Evolutionary conservation across 2,888 invertebrate genomes (phyloP), one percentile per base, ranked within the genome.

Genomic region (Dicranocentrus wangi): DNA sequence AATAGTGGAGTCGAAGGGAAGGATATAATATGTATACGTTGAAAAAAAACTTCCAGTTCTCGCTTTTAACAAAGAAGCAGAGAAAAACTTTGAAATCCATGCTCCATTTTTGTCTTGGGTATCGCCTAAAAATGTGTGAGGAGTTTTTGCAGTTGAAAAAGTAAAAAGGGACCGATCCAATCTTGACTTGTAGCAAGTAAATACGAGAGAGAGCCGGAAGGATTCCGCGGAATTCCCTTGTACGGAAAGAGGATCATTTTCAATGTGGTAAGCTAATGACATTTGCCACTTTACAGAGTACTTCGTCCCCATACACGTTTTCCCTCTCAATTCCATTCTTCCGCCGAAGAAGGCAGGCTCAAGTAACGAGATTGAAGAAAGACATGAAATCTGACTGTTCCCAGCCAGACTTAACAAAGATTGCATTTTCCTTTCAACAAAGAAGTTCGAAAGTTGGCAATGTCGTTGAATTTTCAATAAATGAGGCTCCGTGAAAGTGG

Each of bases 381-480:
- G 17, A 17, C 51, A n/a, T n/a, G 7, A 51, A 51, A n/a, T 39
- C 3, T n/a, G 51, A n/a, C 51, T 51, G 10, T n/a, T 27, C 15
- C 58, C 2, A 25, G 58, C 10, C 10, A 25, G 58, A 72, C 19
- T 17, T 51, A 51, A 19, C 70, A 70, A 60, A 60, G 70, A 70
- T 47, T 72, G 61, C 61, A 61, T 21, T 58, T 61, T 72, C 19
- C 61, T 61, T 61, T 61, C 43, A 71, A 2, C 43, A 60, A 25
- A 47, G 39, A 43, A 71, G 39, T 60, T 28, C 8, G 63, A 47
- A 72, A 60, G 51, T 51, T 72, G 71, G 43, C 43, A 72, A 61
- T 72, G 72, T 19, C 47, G 72, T 61, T 72, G 72, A 72, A 47
- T 72, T 72, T 72, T 72, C 72, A 72, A 72, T 72, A 61, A 61